These are phyloP conservation scores for Melanogrammus aeglefinus DNA, from an alignment of 2,797 vertebrate species.

Conservation along the genomic window DNA sequence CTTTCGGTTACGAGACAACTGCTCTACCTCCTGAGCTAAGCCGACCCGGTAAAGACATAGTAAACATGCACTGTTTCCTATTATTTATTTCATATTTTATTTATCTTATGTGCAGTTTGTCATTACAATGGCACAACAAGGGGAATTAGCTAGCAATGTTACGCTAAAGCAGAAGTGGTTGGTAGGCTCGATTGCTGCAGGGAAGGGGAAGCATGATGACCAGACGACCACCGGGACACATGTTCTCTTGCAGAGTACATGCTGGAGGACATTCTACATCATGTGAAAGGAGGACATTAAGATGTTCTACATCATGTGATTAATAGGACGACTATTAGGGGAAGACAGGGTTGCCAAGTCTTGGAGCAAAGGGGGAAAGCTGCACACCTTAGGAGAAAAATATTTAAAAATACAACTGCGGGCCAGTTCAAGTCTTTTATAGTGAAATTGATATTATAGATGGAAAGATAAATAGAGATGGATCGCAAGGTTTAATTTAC, in stretches of 20 bases:
- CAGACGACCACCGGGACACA: constrained; percentile 32
- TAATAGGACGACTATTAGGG: constrained; percentile 7
- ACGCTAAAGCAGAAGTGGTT: constrained; percentile 40
- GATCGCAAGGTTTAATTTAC: background rate
- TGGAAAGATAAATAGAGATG: background rate
- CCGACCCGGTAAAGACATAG: too few relatives aligned
- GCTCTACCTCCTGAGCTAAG: too few relatives aligned
- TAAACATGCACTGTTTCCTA: too few relatives aligned
- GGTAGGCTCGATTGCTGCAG: constrained; percentile 5
- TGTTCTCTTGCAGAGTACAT: constrained; percentile 32
- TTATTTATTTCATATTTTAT: too few relatives aligned
- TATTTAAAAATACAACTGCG: background rate
- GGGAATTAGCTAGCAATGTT: constrained; percentile 55
- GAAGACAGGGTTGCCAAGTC: constrained; percentile 14
- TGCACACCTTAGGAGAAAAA: background rate
- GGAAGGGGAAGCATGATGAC: background rate
- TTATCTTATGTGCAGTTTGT: background rate
- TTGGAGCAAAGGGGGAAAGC: background rate
- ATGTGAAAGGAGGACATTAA: constrained; percentile 14
- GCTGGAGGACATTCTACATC: constrained; percentile 46
- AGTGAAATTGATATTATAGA: background rate
- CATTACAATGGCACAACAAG: constrained; percentile 28
- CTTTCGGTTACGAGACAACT: too few relatives aligned
- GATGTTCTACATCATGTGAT: constrained; percentile 34
- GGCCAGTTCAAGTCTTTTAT: background rate